phyloP scores from a whole-genome alignment of 2,888 invertebrate species.

The Ochropacha duplaris region DNA sequence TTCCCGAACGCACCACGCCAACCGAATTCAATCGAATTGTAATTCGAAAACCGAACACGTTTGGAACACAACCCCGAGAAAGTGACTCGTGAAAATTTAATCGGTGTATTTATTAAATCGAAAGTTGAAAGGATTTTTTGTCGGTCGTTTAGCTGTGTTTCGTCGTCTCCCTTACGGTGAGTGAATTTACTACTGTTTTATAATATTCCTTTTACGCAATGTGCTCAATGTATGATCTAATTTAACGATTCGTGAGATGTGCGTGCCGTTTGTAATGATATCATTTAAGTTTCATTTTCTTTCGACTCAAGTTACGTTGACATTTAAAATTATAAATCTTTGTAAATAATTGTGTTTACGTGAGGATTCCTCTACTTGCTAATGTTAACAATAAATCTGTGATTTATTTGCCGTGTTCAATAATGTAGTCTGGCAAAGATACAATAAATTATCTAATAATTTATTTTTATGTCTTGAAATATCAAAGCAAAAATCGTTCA shows the following conservation, averaged over 20 bases:
- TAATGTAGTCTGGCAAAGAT: too few relatives aligned
- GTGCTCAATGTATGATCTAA: constrained; percentile 6
- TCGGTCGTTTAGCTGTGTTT: constrained; percentile 33
- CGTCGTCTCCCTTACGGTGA: constrained; percentile 67
- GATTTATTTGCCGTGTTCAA: background rate
- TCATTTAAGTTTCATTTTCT: constrained; percentile 45
- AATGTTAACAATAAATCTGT: constrained; percentile 18
- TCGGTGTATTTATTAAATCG: constrained; percentile 52
- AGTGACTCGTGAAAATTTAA: constrained; percentile 58
- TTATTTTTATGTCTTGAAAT: too few relatives aligned
- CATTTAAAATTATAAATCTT: constrained; percentile 45
- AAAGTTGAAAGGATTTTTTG: constrained; percentile 57
- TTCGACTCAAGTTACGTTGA: constrained; percentile 32
- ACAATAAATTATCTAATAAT: too few relatives aligned
- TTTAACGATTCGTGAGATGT: constrained; percentile 14
- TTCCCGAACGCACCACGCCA: constrained; percentile 31
- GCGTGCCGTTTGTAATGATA: constrained; percentile 38
- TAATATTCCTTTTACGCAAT: constrained; percentile 4
- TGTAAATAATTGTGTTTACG: constrained; percentile 29
- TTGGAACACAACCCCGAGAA: constrained; percentile 29
- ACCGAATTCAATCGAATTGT: constrained; percentile 27
- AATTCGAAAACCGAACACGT: constrained; percentile 36
- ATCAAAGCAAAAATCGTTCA: background rate
- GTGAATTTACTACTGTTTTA: constrained; percentile 29
- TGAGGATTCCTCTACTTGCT: constrained; percentile 29